Evolutionary conservation across 2,113 vertebrate genomes (phyloP), one percentile per base, ranked within the genome.

Genomic region (Neoarius graeffei): DNA sequence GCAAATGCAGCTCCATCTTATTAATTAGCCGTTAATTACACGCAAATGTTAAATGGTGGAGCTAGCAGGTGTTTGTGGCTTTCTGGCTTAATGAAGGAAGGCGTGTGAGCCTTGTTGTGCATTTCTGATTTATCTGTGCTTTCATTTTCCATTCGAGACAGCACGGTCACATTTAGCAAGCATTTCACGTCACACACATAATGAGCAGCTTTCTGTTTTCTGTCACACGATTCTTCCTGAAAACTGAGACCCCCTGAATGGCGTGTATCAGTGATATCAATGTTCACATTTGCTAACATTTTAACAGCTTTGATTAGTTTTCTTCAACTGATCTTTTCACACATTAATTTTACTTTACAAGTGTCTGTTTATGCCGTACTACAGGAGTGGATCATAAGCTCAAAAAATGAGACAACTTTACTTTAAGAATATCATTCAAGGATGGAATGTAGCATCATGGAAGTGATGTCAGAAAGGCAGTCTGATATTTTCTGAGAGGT

Each of bases 1-100:
- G 27, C 20, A 9, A 71, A 69, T 17, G 84, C 81, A 83, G 85
- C 76, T 71, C 69, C 23, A 54, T 17, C 86, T 88, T 67, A 84
- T 85, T 90, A 87, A 88, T 88, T 86, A 83, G 79, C 35, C 69
- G 50, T 77, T 88, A 90, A 88, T 88, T 90, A 83, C 74, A 66
- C 23, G 25, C 89, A 79, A 84, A 88, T 85, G 86, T 84, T 56
- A 66, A 64, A 64, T 35, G n/a, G 67, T 48, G 67, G 85, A 10
- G 23, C 11, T 56, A 80, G n/a, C 86, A 89, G 86, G 88, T 71
- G 69, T 71, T 14, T 59, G 60, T 83, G 79, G n/a, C 60, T 56
- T 81, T 81, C 79, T 35, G 79, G 79, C 54, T 60, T 85, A 84
- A 87, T 89, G 86, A 85, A 57, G 79, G 74, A 77, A 77, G 48